A percentile compares a stretch with the other conserved stretches of the same genome.
phyloP scores from a whole-genome alignment of 92 coral and sea anemone species.

The Galaxea fascicularis region DNA sequence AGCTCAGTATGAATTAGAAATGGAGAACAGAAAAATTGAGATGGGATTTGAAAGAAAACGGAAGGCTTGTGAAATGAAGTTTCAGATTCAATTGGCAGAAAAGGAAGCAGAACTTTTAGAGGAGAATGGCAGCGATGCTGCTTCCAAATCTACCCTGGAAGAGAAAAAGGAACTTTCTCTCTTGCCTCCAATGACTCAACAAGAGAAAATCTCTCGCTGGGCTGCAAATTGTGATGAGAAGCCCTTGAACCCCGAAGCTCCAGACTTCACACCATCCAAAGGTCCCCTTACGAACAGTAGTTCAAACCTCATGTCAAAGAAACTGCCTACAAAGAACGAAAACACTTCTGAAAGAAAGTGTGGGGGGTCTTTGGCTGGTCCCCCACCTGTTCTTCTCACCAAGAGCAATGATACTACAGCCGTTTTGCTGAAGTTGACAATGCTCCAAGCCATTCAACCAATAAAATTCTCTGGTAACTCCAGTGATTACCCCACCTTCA shows the following conservation, averaged over 20 bases:
- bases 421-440: conserved; percentile 50
- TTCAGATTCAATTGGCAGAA: conserved; percentile 26
- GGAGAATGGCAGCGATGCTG: not conserved
- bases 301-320: no score
- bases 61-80: conserved; percentile 24
- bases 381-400: not conserved
- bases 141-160: no score
- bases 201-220: not conserved
- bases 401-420: no score
- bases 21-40: conserved; percentile 44
- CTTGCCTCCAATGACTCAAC: not conserved
- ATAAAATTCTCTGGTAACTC: conserved; percentile 61
- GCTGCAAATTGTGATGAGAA: not conserved
- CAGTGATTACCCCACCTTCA: conserved; percentile 50
- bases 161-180: no score
- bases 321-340: no score
- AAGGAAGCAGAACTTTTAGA: conserved; percentile 29
- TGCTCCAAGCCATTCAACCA: conserved; percentile 63
- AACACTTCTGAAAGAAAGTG: no score
- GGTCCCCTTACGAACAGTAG: no score
- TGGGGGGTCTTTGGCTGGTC: no score
- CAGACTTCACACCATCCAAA: not conserved
- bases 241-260: not conserved
- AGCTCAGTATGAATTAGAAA: conserved; percentile 2
- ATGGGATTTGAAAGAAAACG: conserved; percentile 26